A percentile compares a stretch with the other conserved stretches of the same genome.
Conservation (phyloP, 2,888 invertebrate genomes). For the Drosophila diplacantha region DNA sequence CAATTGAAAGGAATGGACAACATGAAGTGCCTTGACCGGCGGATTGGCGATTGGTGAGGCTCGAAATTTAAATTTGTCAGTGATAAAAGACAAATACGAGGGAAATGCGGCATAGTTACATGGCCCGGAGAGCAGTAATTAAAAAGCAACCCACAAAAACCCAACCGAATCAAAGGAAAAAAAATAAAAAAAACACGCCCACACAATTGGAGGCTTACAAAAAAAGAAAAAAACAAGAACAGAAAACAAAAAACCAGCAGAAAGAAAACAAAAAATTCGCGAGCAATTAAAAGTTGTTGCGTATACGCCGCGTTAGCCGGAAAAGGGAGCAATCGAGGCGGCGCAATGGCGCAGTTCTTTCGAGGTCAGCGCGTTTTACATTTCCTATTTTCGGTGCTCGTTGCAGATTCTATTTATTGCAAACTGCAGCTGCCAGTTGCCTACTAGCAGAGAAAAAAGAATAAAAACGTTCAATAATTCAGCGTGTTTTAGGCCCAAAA, state of each 20-base stretch:
- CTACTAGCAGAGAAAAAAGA: neutral
- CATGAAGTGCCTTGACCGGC: constrained; percentile 15
- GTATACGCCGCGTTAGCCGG: constrained; percentile 58
- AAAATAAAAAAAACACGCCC: constrained; percentile 6
- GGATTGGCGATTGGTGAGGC: constrained; percentile 37
- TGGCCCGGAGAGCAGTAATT: constrained; percentile 56
- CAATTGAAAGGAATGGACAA: constrained; percentile 18
- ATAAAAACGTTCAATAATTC: constrained; percentile 23
- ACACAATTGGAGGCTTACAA: constrained; percentile 7
- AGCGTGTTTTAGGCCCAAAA: constrained; percentile 20
- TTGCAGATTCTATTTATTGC: constrained; percentile 32
- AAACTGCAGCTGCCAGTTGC: constrained; percentile 15
- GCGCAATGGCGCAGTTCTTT: constrained; percentile 34
- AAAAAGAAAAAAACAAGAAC: constrained; percentile 7
- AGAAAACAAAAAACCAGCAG: constrained; percentile 13
- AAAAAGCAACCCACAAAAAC: constrained; percentile 48
- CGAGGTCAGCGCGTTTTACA: constrained; percentile 47
- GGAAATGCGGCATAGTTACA: constrained; percentile 21
- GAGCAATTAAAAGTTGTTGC: constrained; percentile 69
- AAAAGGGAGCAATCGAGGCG: constrained; percentile 32
- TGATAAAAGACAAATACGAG: constrained; percentile 22
- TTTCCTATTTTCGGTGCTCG: constrained; percentile 39
- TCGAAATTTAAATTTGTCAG: constrained; percentile 66
- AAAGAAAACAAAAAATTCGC: constrained; percentile 21
- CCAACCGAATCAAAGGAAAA: constrained; percentile 19